Evolutionary conservation across 2,113 vertebrate genomes (phyloP).

Genomic region (Dicerorhinus sumatrensis): DNA sequence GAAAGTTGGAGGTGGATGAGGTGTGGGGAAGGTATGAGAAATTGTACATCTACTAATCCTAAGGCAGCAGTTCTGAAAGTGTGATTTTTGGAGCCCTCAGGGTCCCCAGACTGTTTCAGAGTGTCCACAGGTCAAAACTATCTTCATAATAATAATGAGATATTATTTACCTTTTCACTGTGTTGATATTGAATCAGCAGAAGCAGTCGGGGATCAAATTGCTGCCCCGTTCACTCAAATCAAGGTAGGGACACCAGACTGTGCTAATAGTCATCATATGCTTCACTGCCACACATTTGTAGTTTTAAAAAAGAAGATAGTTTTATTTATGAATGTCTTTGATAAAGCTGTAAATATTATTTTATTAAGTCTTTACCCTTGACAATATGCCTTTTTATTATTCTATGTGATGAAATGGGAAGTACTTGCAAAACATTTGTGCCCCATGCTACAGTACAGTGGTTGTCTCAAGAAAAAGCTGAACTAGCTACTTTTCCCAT

Average conservation of each 20-base stretch:
- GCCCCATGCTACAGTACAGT: background rate
- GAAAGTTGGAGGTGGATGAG: background rate
- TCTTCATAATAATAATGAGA: background rate
- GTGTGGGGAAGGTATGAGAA: background rate
- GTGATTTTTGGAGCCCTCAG: background rate
- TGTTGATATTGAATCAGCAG: background rate
- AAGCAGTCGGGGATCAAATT: background rate
- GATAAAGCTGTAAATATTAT: background rate
- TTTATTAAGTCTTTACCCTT: background rate
- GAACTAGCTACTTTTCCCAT: background rate
- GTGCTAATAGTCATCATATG: background rate
- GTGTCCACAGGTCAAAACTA: background rate
- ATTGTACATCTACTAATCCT: too few relatives aligned
- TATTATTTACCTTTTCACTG: background rate
- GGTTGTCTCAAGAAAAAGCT: background rate
- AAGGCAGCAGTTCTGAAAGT: background rate
- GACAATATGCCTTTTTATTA: background rate
- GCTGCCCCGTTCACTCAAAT: too few relatives aligned
- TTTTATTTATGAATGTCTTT: background rate
- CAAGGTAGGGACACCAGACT: background rate
- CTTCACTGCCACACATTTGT: background rate
- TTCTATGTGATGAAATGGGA: background rate
- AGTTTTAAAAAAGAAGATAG: background rate
- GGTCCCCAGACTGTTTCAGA: background rate
- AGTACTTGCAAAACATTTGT: background rate